Evolutionary conservation across 2,113 vertebrate genomes (phyloP), one percentile per base, ranked within the genome.

Genomic region (Microtus ochrogaster): DNA sequence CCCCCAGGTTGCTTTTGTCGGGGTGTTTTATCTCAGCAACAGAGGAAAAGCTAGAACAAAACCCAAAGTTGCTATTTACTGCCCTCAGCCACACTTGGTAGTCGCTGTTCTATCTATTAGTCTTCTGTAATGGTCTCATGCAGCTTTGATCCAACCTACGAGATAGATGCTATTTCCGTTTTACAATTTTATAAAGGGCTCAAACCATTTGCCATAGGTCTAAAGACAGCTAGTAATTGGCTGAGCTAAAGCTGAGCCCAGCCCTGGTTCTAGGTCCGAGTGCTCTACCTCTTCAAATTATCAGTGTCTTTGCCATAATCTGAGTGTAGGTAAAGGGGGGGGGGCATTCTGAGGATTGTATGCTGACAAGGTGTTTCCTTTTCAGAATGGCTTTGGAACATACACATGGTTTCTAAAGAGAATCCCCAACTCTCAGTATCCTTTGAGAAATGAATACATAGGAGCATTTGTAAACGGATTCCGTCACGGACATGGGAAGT

Each of bases 301-400:
- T 58, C 55, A 74, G 17, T 41, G 36, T 26, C 26, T 88, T 52
- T 87, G 24, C 41, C 49, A 83, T 89, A 83, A n/a, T 33, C 10
- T 63, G n/a, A 74, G 33, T 36, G 79, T 44, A 52, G 11, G 44
- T 70, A 24, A 79, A 66, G 83, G 88, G 66, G 47, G 87, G 63
- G 47, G 87, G 63, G 0, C 55, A 55, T 3, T 92, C 88, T 77
- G 87, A 39, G 11, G 47, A 72, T 44, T 66, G 63, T 85, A 49
- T 96, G 66, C 65, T 47, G 76, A 63, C 30, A 7, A 0, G 0
- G 0, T 0, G 2, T 55, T 85, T 94, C 77, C 93, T 95, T 95
- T 97, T 55, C 98, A 99, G 99, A 99, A 99, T 39, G 99, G 99
- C 0, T 97, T 83, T 55, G 99, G 99, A 8, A 99, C 97, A 11